Evolutionary conservation across 2,797 vertebrate species (phyloP), one percentile per base, ranked within the genome.

Genomic region (Alectoris magna): DNA sequence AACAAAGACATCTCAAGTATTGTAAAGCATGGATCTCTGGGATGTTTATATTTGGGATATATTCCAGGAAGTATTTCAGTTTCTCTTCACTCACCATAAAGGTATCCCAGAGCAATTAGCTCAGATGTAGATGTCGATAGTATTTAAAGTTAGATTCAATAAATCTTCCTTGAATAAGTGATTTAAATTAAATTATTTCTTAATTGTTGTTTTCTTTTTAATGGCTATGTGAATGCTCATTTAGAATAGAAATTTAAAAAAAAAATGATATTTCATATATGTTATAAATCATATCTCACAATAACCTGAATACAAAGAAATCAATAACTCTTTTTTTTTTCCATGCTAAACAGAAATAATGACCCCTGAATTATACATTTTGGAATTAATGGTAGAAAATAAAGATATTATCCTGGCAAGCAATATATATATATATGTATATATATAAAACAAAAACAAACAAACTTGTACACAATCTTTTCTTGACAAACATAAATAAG

Each of bases 91-190:
- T 62, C 53, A 64, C 68, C 79, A 36, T 58, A 49, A 71, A 58
- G 36, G 51, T 66, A 85, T 60, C 81, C 78, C 66, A 79, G 68
- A 90, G 48, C 0, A 5, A 84, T 90, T 93, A 94, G 62, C 68
- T 84, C 56, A 88, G 88, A 91, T 90, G 74, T 36, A 88, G 60
- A 87, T 93, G 84, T 79, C 93, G 92, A 91, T 94, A 94, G 34
- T n/a, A 11, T n/a, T 94, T 92, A 87, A 94, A 90, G 72, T 68
- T 60, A 66, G 34, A 85, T 83, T 89, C 78, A 85, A 74, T 87
- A 87, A 69, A 83, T 55, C 49, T 87, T 48, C 66, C 87, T 80
- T 46, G 66, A 91, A 69, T 74, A 89, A 71, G 31, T 64, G 49
- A 73, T 85, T 89, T 80, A 77, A 66, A 62, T 89, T 83, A 80